Percentiles rank a stretch among this genome's conserved stretches.
phyloP scores from a whole-genome alignment of 2,888 invertebrate species.

The Lypha dubia region DNA sequence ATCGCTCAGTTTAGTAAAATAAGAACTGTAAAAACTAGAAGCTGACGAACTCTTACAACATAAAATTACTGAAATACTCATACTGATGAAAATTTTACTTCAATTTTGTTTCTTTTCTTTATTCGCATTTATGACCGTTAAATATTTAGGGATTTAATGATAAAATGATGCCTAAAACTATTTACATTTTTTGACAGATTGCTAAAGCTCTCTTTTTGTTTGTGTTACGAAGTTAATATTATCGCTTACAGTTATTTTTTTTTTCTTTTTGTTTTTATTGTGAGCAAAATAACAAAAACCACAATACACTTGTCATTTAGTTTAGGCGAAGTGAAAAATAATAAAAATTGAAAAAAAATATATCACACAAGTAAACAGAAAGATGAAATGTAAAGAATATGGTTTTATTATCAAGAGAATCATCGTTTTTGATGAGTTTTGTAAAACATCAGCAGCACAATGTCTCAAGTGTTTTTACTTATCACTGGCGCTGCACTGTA shows the following conservation, averaged over 20 bases:
- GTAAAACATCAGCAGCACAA: constrained; percentile 33
- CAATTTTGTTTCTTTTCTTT: constrained; percentile 18
- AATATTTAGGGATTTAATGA: constrained; percentile 70
- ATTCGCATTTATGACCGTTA: constrained; percentile 43
- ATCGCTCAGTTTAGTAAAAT: no score
- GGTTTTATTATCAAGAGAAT: constrained; percentile 52
- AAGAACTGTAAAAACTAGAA: no score
- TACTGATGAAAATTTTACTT: background rate
- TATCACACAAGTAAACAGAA: constrained; percentile 11
- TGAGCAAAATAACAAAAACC: constrained; percentile 48
- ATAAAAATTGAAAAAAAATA: background rate
- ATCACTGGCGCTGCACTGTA: background rate
- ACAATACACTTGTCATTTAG: constrained; percentile 65
- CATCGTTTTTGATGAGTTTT: constrained; percentile 10
- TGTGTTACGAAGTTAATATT: constrained; percentile 10
- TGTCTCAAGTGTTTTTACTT: constrained; percentile 62
- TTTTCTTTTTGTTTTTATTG: constrained; percentile 39
- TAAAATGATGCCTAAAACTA: constrained; percentile 74
- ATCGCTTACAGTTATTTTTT: constrained; percentile 47
- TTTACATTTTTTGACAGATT: constrained; percentile 73
- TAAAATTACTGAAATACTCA: background rate
- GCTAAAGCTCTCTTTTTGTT: constrained; percentile 47
- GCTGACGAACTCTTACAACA: background rate
- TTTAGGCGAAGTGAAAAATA: constrained; percentile 25
- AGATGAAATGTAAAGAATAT: constrained; percentile 21